A percentile compares a stretch with the other conserved stretches of the same genome.
phyloP scores from a whole-genome alignment of 2,113 vertebrate species.

The Tautogolabrus adspersus region DNA sequence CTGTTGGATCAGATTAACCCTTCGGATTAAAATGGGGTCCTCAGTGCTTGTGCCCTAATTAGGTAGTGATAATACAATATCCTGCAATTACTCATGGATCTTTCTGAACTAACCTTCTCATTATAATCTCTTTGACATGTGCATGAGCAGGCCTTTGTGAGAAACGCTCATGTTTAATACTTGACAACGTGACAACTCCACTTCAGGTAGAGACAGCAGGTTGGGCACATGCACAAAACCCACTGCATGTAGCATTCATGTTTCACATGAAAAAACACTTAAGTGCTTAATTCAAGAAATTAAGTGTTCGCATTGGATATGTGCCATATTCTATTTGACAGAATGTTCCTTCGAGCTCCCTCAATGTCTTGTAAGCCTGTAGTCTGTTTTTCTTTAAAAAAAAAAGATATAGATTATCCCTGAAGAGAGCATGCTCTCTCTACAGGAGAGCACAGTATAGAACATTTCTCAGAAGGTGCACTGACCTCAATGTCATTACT shows the following conservation, averaged over 20 bases:
- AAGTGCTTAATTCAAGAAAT: neutral
- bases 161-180: neutral
- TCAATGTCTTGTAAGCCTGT: too few relatives aligned
- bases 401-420: neutral
- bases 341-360: neutral
- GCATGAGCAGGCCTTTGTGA: neutral
- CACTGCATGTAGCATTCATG: neutral
- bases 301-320: neutral
- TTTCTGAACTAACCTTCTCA: neutral
- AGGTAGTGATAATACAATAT: too few relatives aligned
- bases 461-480: neutral
- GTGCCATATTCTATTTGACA: too few relatives aligned
- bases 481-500: slow-evolving; percentile 88
- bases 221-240: neutral
- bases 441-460: neutral
- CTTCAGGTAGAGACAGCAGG: neutral
- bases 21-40: too few relatives aligned
- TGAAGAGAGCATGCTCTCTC: neutral
- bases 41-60: too few relatives aligned
- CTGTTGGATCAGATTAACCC: too few relatives aligned
- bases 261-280: neutral
- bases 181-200: neutral
- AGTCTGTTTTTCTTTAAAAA: neutral
- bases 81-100: neutral
- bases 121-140: neutral